Base-by-base conservation (phyloP, 2,113 vertebrate species). In the Maccullochella peelii region DNA sequence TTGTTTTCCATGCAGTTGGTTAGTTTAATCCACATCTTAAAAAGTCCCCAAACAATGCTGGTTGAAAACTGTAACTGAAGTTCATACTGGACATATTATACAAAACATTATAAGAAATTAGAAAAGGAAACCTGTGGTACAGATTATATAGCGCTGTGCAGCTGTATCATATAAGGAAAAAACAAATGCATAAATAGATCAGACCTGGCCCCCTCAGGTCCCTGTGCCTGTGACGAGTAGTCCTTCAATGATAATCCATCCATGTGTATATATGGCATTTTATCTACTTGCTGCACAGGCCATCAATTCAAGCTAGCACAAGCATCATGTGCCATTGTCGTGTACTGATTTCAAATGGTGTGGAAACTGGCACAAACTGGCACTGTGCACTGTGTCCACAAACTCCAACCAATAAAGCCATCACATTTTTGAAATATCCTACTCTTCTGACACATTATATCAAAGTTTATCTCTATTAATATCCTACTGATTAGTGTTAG, bases 281-380 rank as follows among this genome's bases (percentile, higher is more conserved):
- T 55, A 71, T 54, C 61, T 23, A 47, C 40, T 27, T 59, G 38
- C 71, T 44, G 54, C 55, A 59, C 38, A 73, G n/a, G 16, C 55
- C 40, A 21, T 54, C 14, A 40, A 6, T 38, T 15, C 16, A 59
- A 38, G 57, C 30, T 33, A 25, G 25, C 57, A 61, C 25, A 5
- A n/a, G 50, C 49, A n/a, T 54, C 3, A 15, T 7, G 38, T 18
- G n/a, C 25, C 8, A 18, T 47, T 73, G 55, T 18, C 11, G 5
- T 59, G 18, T 25, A 10, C 11, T 8, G 21, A 40, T 58, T 73
- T 73, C 27, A 58, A 58, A 27, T 2, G 4, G 8, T 15, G 38
- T 44, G 8, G 55, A 74, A 73, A 58, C 11, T 18, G 23, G 36
- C 30, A 57, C 15, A 55, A 40, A n/a, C 70, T 18, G 54, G 69